Evolutionary conservation across 2,113 vertebrate species (phyloP).

Genomic region (Penelope pileata): DNA sequence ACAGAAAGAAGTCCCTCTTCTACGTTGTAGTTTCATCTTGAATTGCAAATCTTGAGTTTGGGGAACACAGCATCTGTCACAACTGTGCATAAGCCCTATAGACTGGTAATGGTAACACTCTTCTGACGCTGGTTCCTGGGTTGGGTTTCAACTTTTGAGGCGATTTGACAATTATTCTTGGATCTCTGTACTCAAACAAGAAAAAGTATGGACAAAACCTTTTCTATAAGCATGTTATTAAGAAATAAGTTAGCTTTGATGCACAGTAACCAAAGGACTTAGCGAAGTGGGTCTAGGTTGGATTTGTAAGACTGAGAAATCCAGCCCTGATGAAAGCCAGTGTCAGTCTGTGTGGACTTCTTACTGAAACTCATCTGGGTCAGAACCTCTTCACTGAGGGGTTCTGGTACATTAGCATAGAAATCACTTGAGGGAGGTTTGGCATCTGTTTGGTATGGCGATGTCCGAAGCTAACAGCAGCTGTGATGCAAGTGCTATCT

Average conservation of each 20-base stretch:
- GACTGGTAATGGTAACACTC: background rate
- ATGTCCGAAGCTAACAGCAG: background rate
- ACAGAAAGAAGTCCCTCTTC: background rate
- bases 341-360: background rate
- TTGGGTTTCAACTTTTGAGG: background rate
- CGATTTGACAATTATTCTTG: background rate
- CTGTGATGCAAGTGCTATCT: background rate
- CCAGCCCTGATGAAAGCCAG: background rate
- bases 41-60: background rate
- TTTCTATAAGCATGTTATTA: background rate
- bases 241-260: background rate
- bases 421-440: background rate
- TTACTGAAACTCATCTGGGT: background rate
- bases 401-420: background rate
- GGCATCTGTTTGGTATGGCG: background rate
- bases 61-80: fast-evolving
- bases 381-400: background rate
- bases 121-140: background rate
- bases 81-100: background rate
- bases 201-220: background rate
- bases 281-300: background rate
- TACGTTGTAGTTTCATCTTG: background rate
- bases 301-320: background rate
- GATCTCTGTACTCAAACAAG: background rate
- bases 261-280: background rate